Evolutionary conservation across 2,113 vertebrate species (phyloP), one percentile per base, ranked within the genome.

Genomic region (Cromileptes altivelis): DNA sequence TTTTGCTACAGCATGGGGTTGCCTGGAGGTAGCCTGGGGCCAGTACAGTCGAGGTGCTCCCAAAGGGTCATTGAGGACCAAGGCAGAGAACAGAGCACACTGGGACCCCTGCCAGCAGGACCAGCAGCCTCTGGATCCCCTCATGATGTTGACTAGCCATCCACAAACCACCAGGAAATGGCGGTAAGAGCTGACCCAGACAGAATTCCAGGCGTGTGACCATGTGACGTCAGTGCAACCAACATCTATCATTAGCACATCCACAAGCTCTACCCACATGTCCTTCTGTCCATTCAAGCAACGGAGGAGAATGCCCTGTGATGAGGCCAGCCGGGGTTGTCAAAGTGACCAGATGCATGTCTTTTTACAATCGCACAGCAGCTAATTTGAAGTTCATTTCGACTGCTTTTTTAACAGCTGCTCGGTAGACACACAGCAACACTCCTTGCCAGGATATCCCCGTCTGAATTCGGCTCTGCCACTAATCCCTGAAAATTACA

Each of bases 401-500:
- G 82, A 77, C 65, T 56, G 45, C 82, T 90, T 90, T 85, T 88
- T 76, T 82, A 73, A 83, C 82, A 88, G 82, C 74, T 87, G 67
- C 70, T 80, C 78, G 53, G 67, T 67, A 65, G 75, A 84, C 65
- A 33, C 68, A 72, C 75, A 81, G 87, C 84, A 84, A 79, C 63
- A 49, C 71, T 77, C 64, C 8, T 25, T 82, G 76, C 84, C 88
- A 91, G 79, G 49, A 78, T 67, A 80, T 49, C 80, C 40, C 76
- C 62, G 89, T 89, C 93, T 93, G 85, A 88, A 90, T 88, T 90
- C 68, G 30, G 85, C 88, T 91, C 84, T 77, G 82, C 85, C 85
- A 88, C 89, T 94, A 94, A 95, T 94, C 90, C 90, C 75, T 88
- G 91, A 89, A 94, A 95, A 94, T 94, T 91, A 93, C 82, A 91